These are phyloP conservation scores for Beris chalybata DNA, from an alignment of 2,888 invertebrate species.

Conservation along the genomic window DNA sequence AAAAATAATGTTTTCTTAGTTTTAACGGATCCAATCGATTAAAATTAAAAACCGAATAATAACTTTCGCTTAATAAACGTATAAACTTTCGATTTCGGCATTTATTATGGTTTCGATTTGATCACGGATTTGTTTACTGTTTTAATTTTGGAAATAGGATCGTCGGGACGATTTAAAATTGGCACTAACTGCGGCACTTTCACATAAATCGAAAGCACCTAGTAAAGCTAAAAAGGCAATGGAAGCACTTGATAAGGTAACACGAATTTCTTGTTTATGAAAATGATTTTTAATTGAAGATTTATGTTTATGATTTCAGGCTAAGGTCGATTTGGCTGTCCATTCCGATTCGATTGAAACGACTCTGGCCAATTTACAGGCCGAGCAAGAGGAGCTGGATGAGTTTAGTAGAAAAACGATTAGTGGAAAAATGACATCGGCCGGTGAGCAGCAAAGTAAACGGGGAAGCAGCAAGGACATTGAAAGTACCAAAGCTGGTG, in stretches of 20 bases:
- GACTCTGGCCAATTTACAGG: conserved; percentile 50
- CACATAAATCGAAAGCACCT: conserved; percentile 38
- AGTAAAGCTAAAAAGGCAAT: conserved; percentile 39
- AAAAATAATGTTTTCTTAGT: no score
- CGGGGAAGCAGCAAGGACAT: conserved; percentile 19
- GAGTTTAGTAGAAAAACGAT: conserved; percentile 16
- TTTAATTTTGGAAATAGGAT: conserved; percentile 37
- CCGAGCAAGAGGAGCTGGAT: conserved; percentile 22
- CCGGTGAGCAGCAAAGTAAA: conserved; percentile 20
- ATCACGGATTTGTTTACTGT: no score
- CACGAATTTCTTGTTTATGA: conserved; percentile 2
- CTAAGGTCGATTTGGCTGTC: conserved; percentile 52
- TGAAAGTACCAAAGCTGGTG: conserved; percentile 31
- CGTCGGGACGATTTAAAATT: conserved; percentile 43
- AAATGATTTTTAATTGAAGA: conserved; percentile 3
- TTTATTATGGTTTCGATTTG: no score
- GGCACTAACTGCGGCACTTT: conserved; percentile 40
- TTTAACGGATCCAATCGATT: no score
- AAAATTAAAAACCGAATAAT: no score
- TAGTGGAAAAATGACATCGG: conserved; percentile 22
- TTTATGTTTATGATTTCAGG: conserved; percentile 42
- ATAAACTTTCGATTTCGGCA: no score
- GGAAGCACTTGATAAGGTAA: conserved; percentile 41
- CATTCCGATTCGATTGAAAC: conserved; percentile 53
- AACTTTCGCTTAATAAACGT: no score